Base-by-base conservation (phyloP, 1,140 invertebrate species). In the Lordiphosa collinella region DNA sequence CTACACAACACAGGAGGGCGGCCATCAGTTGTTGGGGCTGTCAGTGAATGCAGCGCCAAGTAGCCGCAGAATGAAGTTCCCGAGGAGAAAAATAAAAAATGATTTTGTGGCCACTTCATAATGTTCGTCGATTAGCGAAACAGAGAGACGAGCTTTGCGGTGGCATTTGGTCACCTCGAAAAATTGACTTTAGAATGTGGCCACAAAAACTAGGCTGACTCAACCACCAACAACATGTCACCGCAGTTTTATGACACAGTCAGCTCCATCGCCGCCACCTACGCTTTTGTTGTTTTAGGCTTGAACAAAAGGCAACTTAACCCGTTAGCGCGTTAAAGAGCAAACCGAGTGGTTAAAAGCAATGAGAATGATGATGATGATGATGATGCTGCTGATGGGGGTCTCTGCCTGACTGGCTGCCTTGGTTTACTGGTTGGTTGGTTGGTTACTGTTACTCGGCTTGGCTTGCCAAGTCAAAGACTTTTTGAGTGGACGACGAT, bases 281-380 rank as follows among this genome's bases (percentile, higher is more conserved):
- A 44, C n/a, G 37, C 29, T 22, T 37, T 41, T 72, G 62, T 59
- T 78, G 63, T 63, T 58, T 53, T 55, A 56, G 63, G 55, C 53
- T 37, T 46, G 50, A 82, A 71, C 65, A 74, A 76, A 69, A 67
- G 75, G 65, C 70, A 82, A 82, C 75, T 80, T 80, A 80, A 76
- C 75, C 75, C 71, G 76, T 71, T 80, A 80, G 82, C 70, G 75
- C 76, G 75, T 80, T 80, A 80, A 80, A 80, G 70, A 80, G 75
- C 76, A 59, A 82, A 61, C 75, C 76, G 76, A 80, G 76, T 80
- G 76, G 76, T 75, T 80, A 80, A 80, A 82, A 80, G 76, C 76
- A 65, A 51, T 60, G 32, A 55, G 12, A 38, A 11, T 36, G 13
- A 4, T 3, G 43, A 41, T 8, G 35, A 43, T 14, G 25, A 32